Percentiles rank a stretch among this genome's conserved stretches.
Conservation (phyloP, 1,140 invertebrate species). For the Bombus pyrosoma region DNA sequence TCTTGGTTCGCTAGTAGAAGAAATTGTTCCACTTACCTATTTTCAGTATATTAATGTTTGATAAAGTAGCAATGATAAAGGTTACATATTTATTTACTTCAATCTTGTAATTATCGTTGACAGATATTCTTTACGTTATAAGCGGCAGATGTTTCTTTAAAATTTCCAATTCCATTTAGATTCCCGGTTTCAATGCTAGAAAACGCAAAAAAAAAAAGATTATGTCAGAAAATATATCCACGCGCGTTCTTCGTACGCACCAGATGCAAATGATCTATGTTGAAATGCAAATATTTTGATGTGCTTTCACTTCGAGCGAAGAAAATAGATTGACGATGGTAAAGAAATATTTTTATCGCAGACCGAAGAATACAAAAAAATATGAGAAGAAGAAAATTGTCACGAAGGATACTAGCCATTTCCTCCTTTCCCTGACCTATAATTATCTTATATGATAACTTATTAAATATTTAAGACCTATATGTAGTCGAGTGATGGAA, state of each 20-base stretch:
- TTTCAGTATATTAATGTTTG: neutral
- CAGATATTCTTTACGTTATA: neutral
- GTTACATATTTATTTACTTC: neutral
- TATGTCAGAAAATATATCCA: no score
- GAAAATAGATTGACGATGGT: neutral
- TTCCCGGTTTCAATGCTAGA: no score
- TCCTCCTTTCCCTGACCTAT: neutral
- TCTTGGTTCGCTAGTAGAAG: neutral
- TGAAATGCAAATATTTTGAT: no score
- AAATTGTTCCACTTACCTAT: neutral
- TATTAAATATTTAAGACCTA: no score
- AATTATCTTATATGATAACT: neutral
- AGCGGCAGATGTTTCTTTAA: no score
- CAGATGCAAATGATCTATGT: neutral
- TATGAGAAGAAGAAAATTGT: neutral
- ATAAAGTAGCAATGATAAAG: neutral
- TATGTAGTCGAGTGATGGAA: no score
- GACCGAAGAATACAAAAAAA: neutral
- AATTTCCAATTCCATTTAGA: no score
- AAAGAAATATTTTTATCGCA: neutral
- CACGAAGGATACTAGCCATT: neutral
- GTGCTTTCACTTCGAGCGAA: neutral
- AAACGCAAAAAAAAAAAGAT: no score
- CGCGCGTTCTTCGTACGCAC: no score
- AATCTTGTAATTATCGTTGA: neutral